These are phyloP conservation scores for Nasua narica DNA, from an alignment of 2,797 vertebrate species.

Conservation along the genomic window DNA sequence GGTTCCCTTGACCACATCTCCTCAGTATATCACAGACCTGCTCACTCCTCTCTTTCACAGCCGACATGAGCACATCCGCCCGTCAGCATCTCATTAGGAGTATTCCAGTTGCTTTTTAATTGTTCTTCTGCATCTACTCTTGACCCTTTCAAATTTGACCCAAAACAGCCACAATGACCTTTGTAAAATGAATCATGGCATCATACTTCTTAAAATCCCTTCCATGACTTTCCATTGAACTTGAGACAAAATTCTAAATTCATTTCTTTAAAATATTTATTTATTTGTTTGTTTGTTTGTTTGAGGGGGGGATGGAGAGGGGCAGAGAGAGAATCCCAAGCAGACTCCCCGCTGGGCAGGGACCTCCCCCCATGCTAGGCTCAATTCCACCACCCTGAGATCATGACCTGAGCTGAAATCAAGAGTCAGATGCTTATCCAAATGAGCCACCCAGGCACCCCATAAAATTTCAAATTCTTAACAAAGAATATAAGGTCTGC, in stretches of 20 bases:
- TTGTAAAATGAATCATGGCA: background rate
- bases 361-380: background rate
- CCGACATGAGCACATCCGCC: background rate
- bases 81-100: conserved; percentile 40
- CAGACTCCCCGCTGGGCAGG: background rate
- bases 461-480: background rate
- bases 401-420: background rate
- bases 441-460: background rate
- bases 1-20: conserved; percentile 24
- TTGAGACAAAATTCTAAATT: conserved; percentile 27
- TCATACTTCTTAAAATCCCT: conserved; percentile 34
- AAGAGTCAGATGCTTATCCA: background rate
- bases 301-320: background rate
- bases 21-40: conserved; percentile 29
- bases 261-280: background rate
- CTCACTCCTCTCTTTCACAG: conserved; percentile 26
- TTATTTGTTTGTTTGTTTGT: background rate
- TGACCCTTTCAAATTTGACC: conserved; percentile 19
- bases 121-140: background rate
- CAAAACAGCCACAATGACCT: background rate
- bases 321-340: background rate
- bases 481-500: background rate
- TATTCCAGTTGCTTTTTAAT: conserved; percentile 42
- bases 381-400: background rate
- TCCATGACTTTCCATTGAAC: background rate